Evolutionary conservation across 1,140 invertebrate species (phyloP).

Genomic region (Procambarus virginalis): DNA sequence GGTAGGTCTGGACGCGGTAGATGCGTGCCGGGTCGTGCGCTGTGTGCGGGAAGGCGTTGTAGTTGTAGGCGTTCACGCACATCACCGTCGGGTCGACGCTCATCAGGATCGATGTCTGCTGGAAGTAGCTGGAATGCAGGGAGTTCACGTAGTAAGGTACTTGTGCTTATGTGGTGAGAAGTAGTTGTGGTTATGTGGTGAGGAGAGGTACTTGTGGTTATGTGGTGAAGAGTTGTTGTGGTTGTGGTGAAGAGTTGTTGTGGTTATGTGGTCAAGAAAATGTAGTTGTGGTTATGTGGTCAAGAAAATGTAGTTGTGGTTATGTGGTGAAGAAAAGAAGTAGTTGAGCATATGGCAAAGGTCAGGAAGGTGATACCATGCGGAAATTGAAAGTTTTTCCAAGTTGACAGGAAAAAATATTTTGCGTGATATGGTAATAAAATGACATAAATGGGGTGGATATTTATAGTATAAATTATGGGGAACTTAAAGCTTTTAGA

Average conservation of each 20-base stretch:
- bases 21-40: constrained; percentile 59
- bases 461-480: too few species aligned
- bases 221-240: not conserved
- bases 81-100: constrained; percentile 37
- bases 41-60: constrained; percentile 67
- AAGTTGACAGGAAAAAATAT: too few species aligned
- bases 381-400: too few species aligned
- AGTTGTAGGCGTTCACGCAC: constrained; percentile 68
- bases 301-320: too few species aligned
- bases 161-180: not conserved
- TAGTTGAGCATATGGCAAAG: not conserved
- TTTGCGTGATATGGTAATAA: too few species aligned
- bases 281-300: not conserved
- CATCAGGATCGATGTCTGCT: constrained; percentile 63
- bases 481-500: too few species aligned
- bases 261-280: not conserved
- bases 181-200: not conserved
- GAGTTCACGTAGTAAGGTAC: not conserved
- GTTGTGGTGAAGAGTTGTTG: not conserved
- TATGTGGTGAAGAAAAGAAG: too few species aligned
- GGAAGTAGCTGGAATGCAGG: constrained; percentile 62
- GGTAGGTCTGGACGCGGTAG: constrained; percentile 63
- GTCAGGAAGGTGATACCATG: too few species aligned
- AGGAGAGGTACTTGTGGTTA: not conserved
- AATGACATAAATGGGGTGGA: too few species aligned